A percentile compares a stretch with the other conserved stretches of the same genome.
These are phyloP conservation scores for Manis crassicaudata DNA, from an alignment of 2,797 vertebrate genomes.

Conservation along the genomic window DNA sequence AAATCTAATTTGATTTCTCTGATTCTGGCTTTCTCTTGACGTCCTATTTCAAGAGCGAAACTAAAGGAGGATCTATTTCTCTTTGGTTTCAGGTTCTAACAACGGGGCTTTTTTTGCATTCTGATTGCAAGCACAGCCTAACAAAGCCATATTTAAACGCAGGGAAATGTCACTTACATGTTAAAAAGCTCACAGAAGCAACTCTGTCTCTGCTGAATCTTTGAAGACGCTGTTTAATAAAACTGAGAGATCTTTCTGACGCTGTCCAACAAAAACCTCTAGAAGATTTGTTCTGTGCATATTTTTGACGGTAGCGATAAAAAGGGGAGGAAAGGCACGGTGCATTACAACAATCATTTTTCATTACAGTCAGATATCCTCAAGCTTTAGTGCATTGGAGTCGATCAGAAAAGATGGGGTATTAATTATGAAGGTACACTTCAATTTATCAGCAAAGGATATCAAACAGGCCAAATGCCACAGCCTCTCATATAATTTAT, in stretches of 20 bases:
- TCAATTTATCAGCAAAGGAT: constrained; percentile 85
- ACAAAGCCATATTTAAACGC: constrained; percentile 75
- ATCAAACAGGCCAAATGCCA: constrained; percentile 84
- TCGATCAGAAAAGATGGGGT: constrained; percentile 82
- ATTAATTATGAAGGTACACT: constrained; percentile 86
- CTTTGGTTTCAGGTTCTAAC: constrained; percentile 70
- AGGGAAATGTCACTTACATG: constrained; percentile 72
- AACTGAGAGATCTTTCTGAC: constrained; percentile 35
- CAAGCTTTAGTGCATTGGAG: constrained; percentile 58
- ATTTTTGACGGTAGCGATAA: constrained; percentile 69
- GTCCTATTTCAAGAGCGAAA: constrained; percentile 71
- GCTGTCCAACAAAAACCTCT: constrained; percentile 44
- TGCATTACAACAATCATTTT: constrained; percentile 79
- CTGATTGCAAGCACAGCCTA: constrained; percentile 61
- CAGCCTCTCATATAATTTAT: constrained; percentile 84
- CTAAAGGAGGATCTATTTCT: constrained; percentile 63
- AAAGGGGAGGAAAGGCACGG: background rate
- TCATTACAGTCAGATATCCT: constrained; percentile 73
- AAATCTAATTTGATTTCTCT: constrained; percentile 74
- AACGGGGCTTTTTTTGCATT: background rate
- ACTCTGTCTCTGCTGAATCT: constrained; percentile 62
- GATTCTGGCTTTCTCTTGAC: constrained; percentile 58
- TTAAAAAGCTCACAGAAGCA: constrained; percentile 69
- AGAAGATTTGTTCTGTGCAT: constrained; percentile 59
- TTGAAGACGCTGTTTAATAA: constrained; percentile 72